Percentiles rank a stretch among this genome's conserved stretches.
These are phyloP conservation scores for Galago senegalensis DNA, from an alignment of 2,797 vertebrate species.

Conservation along the genomic window DNA sequence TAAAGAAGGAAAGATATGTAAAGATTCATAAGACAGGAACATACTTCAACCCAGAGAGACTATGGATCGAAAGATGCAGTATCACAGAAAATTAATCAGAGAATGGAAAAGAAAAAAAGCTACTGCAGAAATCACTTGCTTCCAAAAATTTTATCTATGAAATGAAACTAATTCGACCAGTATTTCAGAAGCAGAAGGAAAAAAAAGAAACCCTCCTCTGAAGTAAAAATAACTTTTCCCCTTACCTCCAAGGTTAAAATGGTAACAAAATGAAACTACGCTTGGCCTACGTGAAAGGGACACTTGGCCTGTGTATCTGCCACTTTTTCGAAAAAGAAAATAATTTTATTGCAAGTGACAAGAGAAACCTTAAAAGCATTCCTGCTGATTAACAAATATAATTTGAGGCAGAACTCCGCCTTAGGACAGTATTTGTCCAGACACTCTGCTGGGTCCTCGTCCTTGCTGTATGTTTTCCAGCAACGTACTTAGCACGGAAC, in stretches of 20 bases:
- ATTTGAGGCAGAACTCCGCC: conserved; percentile 50
- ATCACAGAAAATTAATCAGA: not conserved
- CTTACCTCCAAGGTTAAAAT: conserved; percentile 63
- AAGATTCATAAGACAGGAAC: not conserved
- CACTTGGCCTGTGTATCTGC: conserved; percentile 50
- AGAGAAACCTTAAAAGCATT: conserved; percentile 80
- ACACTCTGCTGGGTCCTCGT: conserved; percentile 68
- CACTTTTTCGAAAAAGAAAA: not conserved
- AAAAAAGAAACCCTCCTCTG: not conserved
- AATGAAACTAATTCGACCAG: conserved; percentile 16
- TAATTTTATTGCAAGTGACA: conserved; percentile 66
- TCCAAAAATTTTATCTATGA: conserved; percentile 1
- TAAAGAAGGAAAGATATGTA: not conserved
- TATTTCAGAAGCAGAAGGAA: conserved; percentile 3
- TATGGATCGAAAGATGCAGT: not conserved
- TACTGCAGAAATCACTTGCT: not conserved
- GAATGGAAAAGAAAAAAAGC: not conserved
- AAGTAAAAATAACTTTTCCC: not conserved
- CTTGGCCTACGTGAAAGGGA: not conserved
- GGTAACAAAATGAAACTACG: conserved; percentile 49
- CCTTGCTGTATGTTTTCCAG: conserved; percentile 84
- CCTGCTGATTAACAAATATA: conserved; percentile 67
- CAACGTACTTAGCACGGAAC: conserved; percentile 87
- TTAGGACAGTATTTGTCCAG: conserved; percentile 66
- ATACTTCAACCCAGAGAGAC: not conserved